Base-by-base conservation (phyloP, 2,113 vertebrate genomes). In the Cranoglanis bouderius region DNA sequence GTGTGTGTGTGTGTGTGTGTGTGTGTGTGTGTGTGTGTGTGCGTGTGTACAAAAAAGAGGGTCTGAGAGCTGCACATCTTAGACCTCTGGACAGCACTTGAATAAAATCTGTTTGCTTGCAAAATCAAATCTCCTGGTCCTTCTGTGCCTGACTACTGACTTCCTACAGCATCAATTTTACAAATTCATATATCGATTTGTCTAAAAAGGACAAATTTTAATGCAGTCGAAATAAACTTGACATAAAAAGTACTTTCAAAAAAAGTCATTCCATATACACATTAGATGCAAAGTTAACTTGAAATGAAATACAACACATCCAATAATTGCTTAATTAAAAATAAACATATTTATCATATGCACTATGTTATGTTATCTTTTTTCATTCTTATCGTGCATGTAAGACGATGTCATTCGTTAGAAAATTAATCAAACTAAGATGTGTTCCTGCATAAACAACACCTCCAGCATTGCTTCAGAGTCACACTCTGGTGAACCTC, bases 401-500 rank as follows among this genome's bases (percentile, higher is more conserved):
- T 6, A 49, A 29, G 18, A 40, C 1, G 35, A 51, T n/a, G 75
- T n/a, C 35, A 4, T 57, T 38, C 1, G 18, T 59, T 57, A 21
- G 18, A 29, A 35, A 53, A 81, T 81, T 32, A 57, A 18, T 57
- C 18, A 6, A 57, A 53, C 35, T 32, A 82, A 57, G 16, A 82
- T 24, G 80, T 35, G 43, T 35, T 55, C 26, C n/a, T 14, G 63
- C n/a, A 24, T 67, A 49, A 82, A 10, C 32, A 82, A 65, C 74
- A 87, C 57, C 85, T 87, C n/a, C 43, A 46, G 55, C 57, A 9
- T 26, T 18, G 53, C 24, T 55, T n/a, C 49, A 21, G 32, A 77
- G 49, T 86, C 85, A n/a, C 85, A 57, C 53, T 35, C 51, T 57
- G 19, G 16, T 49, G 4, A 82, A 38, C 18, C 85, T 87, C 57